Evolutionary conservation across 2,888 invertebrate species (phyloP).

Genomic region (Lucinisca nassula): DNA sequence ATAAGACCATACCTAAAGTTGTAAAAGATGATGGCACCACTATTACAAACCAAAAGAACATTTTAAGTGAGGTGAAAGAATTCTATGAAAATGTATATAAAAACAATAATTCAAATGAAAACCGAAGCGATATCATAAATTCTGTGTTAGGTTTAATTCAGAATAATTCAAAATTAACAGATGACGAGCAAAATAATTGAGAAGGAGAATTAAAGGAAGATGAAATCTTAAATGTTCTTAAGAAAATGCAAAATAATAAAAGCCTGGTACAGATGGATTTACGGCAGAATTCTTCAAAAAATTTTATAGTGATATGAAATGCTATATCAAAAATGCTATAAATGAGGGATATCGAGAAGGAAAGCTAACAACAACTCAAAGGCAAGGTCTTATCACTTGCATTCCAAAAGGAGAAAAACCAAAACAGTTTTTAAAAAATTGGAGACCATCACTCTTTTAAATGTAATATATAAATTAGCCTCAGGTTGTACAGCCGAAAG

Average conservation of each 20-base stretch:
- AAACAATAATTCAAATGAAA: too few species aligned
- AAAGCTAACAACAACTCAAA: neutral
- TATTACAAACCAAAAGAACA: too few species aligned
- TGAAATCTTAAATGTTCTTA: too few species aligned
- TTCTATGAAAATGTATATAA: too few species aligned
- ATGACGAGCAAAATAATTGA: too few species aligned
- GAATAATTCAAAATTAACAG: too few species aligned
- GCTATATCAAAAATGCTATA: neutral
- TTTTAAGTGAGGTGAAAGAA: too few species aligned
- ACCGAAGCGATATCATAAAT: too few species aligned
- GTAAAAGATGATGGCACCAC: too few species aligned
- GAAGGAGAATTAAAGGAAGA: too few species aligned
- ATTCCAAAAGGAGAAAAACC: constrained; percentile 15
- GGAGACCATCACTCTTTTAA: constrained; percentile 20
- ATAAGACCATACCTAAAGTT: too few species aligned
- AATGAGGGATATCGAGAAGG: neutral
- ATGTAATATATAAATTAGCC: constrained; percentile 13
- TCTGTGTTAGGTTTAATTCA: too few species aligned
- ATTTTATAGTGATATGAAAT: neutral
- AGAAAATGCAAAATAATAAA: neutral
- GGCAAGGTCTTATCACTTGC: neutral
- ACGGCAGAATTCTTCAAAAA: neutral
- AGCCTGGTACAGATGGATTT: neutral
- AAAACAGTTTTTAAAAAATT: constrained; percentile 23
- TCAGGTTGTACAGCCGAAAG: constrained; percentile 14